Conservation (phyloP, 2,888 invertebrate genomes). For the Gerris lacustris region DNA sequence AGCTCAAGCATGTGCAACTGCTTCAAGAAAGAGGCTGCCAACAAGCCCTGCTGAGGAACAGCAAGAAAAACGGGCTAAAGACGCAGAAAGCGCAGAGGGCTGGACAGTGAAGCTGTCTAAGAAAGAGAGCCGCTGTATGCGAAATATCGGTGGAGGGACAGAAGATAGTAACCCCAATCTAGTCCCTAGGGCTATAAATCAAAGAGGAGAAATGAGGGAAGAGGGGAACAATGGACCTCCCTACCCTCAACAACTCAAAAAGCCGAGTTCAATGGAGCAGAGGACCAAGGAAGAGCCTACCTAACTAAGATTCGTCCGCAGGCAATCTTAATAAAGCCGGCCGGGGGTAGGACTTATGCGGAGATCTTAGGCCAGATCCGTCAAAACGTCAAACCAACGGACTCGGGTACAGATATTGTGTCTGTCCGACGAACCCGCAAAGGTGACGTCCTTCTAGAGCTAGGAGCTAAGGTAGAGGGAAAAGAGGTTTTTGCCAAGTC, state of each 20-base stretch:
- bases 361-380: neutral
- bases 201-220: no score
- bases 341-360: neutral
- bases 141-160: no score
- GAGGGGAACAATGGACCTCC: no score
- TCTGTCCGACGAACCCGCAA: neutral
- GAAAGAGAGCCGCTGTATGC: no score
- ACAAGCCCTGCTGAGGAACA: neutral
- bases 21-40: neutral
- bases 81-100: no score
- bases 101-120: no score
- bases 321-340: neutral
- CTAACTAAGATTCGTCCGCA: neutral
- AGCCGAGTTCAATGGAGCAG: neutral
- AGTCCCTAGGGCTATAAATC: no score
- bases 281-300: neutral
- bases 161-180: no score
- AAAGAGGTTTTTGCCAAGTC: neutral
- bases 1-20: neutral
- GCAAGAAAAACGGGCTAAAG: neutral
- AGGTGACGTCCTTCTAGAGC: neutral
- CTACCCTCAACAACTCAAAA: no score
- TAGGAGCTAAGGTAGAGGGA: neutral
- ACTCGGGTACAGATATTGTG: neutral
- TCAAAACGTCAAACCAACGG: neutral